These are phyloP conservation scores for Dermatemys mawii DNA, from an alignment of 2,113 vertebrate genomes.

Conservation along the genomic window DNA sequence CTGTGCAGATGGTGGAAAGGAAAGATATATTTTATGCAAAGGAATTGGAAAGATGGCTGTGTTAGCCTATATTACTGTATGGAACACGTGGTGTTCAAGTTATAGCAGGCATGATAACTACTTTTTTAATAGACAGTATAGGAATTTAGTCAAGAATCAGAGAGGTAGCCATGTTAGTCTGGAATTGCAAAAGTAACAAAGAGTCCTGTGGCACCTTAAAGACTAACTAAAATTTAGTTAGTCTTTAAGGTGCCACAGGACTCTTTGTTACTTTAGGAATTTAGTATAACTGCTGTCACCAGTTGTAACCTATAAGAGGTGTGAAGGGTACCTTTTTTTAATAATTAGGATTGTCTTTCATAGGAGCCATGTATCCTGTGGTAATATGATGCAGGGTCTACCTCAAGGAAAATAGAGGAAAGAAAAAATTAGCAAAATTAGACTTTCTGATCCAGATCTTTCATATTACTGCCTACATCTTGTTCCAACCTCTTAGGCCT, in stretches of 20 bases:
- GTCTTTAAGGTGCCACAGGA: too few species aligned
- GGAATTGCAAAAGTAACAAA: too few species aligned
- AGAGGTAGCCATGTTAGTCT: too few species aligned
- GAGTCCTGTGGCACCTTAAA: too few species aligned
- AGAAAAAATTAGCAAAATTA: background rate
- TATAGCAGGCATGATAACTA: background rate
- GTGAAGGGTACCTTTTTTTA: background rate
- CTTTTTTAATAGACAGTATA: background rate
- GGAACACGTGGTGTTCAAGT: background rate
- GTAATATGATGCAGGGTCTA: background rate
- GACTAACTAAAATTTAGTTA: too few species aligned
- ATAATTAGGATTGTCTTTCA: background rate
- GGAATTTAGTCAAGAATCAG: too few species aligned
- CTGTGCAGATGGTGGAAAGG: background rate
- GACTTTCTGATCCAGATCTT: background rate
- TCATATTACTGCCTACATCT: background rate
- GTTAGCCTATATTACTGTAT: background rate
- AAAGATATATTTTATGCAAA: background rate
- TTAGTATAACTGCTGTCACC: background rate
- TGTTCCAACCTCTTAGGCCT: background rate
- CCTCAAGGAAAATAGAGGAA: background rate
- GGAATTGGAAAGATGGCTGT: background rate
- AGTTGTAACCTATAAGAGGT: background rate
- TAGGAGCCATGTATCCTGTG: background rate
- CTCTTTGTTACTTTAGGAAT: too few species aligned